Evolutionary conservation across 2,888 invertebrate genomes (phyloP).

Genomic region (Cryptophagus acutangulus): DNA sequence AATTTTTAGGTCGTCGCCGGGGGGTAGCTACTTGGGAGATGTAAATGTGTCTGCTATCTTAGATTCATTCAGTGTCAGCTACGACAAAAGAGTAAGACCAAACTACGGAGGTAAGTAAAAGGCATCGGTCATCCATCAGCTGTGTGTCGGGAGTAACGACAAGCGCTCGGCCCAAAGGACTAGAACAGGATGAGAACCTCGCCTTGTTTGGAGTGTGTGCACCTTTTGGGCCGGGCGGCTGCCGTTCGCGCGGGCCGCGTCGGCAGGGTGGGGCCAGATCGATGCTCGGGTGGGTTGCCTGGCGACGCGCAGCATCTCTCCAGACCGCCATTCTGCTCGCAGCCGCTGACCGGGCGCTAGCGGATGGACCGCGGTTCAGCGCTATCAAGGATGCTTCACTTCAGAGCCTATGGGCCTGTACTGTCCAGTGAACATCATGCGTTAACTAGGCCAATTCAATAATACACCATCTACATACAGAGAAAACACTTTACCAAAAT

Average conservation of each 20-base stretch:
- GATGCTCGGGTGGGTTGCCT: slow-evolving; percentile 46
- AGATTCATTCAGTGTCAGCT: slow-evolving; percentile 93
- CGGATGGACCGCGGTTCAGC: slow-evolving; percentile 22
- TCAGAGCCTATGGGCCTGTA: neutral
- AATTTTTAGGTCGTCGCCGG: slow-evolving; percentile 60
- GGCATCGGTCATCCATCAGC: slow-evolving; percentile 16
- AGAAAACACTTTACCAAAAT: neutral
- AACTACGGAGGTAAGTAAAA: slow-evolving; percentile 89
- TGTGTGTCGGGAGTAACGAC: slow-evolving; percentile 16
- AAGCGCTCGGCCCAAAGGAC: slow-evolving; percentile 16
- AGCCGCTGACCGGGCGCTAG: slow-evolving; percentile 43
- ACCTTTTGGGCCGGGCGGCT: slow-evolving; percentile 22
- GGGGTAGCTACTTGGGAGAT: slow-evolving; percentile 83
- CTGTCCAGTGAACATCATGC: neutral
- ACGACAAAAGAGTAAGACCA: slow-evolving; percentile 99
- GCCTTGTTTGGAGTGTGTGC: neutral
- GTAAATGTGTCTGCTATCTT: slow-evolving; percentile 93
- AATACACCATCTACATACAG: neutral
- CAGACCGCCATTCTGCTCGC: slow-evolving; percentile 46
- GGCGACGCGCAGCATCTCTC: slow-evolving; percentile 43
- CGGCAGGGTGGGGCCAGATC: slow-evolving; percentile 47
- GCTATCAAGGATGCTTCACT: slow-evolving; percentile 7
- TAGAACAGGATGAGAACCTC: neutral
- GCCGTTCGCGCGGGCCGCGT: slow-evolving; percentile 38
- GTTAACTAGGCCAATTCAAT: slow-evolving; percentile 6